Conservation (phyloP, 2,797 vertebrate species). For the Pantherophis vulpinus region DNA sequence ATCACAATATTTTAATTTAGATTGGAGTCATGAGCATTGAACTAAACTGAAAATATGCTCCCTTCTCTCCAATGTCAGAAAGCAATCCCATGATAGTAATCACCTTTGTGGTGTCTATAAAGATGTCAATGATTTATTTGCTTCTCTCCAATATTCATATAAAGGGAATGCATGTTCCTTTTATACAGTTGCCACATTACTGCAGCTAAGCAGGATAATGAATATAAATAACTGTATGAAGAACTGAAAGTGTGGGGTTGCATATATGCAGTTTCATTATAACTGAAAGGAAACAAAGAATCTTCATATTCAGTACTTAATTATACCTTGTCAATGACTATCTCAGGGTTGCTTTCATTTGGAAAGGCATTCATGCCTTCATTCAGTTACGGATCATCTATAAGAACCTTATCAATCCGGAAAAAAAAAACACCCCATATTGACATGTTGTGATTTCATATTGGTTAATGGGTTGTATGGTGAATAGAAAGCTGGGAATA, state of each 20-base stretch:
- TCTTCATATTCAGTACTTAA: conserved; percentile 33
- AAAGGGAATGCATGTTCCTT: conserved; percentile 36
- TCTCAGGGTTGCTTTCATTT: conserved; percentile 20
- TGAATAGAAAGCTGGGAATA: background rate
- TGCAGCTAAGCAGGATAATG: conserved; percentile 40
- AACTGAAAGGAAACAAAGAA: conserved; percentile 39
- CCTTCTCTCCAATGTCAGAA: conserved; percentile 8
- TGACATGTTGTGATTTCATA: background rate
- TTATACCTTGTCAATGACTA: conserved; percentile 21
- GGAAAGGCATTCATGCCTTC: background rate
- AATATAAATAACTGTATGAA: conserved; percentile 52
- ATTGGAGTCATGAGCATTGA: background rate
- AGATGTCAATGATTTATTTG: conserved; percentile 22
- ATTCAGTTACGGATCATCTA: background rate
- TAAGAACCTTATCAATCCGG: background rate
- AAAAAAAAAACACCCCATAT: background rate
- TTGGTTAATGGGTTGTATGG: background rate
- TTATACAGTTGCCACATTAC: conserved; percentile 42
- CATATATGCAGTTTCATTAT: conserved; percentile 26
- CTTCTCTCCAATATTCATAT: background rate
- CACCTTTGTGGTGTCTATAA: conserved; percentile 44
- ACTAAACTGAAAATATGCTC: background rate
- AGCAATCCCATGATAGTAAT: conserved; percentile 37
- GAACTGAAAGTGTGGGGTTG: conserved; percentile 30
- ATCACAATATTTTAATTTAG: background rate